Conservation (phyloP, 2,113 vertebrate genomes). For the Harpagus bidentatus region DNA sequence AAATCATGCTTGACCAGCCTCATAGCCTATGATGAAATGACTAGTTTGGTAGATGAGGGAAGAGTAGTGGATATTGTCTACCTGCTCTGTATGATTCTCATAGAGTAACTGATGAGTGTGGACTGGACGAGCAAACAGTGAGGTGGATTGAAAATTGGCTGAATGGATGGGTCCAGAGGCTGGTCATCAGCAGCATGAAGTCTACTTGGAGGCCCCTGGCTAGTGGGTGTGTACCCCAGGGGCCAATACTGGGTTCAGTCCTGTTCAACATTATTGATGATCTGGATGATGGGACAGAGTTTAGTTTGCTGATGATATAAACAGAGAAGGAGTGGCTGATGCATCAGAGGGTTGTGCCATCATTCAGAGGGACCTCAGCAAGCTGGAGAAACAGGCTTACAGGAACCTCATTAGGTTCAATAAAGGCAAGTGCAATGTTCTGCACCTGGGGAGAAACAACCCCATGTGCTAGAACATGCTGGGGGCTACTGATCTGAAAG, state of each 20-base stretch:
- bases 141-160: background rate
- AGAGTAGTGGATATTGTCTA: background rate
- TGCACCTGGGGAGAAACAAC: background rate
- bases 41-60: background rate
- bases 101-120: background rate
- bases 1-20: background rate
- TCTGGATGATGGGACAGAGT: background rate
- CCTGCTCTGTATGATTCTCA: background rate
- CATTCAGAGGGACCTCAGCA: background rate
- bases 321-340: background rate
- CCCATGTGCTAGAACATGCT: rapidly evolving
- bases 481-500: background rate
- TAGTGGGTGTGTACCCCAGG: rapidly evolving
- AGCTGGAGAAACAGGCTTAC: background rate
- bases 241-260: rapidly evolving
- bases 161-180: background rate
- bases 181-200: background rate
- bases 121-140: background rate
- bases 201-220: background rate
- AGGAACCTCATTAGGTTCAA: background rate
- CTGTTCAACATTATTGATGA: background rate
- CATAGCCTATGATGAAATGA: background rate
- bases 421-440: background rate
- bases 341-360: background rate
- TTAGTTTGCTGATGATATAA: background rate